Evolutionary conservation across 2,888 invertebrate genomes (phyloP).

Genomic region (Parnassius orleans): DNA sequence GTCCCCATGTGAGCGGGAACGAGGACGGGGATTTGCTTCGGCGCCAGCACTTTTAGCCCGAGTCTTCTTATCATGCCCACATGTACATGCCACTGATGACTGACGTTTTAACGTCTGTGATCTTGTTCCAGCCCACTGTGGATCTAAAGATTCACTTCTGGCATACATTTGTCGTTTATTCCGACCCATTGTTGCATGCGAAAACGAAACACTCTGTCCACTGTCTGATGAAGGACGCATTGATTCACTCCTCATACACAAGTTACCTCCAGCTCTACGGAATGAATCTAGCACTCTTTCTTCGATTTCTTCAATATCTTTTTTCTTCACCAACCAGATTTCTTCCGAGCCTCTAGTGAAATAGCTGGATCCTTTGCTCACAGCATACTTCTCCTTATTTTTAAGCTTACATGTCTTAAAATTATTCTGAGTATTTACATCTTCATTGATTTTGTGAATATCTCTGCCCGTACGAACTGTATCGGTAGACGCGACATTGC

Average conservation of each 20-base stretch:
- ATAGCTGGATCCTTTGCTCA: conserved; percentile 72
- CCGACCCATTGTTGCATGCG: conserved; percentile 61
- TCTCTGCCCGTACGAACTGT: conserved; percentile 43
- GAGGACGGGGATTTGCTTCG: conserved; percentile 49
- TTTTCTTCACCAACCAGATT: conserved; percentile 77
- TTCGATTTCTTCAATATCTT: conserved; percentile 74
- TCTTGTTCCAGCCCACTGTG: conserved; percentile 57
- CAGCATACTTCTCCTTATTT: conserved; percentile 64
- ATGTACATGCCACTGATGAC: conserved; percentile 71
- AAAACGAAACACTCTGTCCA: conserved; percentile 48
- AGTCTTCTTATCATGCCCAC: conserved; percentile 71
- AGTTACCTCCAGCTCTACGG: conserved; percentile 60
- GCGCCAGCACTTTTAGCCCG: conserved; percentile 55
- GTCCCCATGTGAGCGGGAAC: conserved; percentile 69
- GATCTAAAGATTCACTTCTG: conserved; percentile 70
- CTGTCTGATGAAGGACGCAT: conserved; percentile 57
- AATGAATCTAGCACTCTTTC: conserved; percentile 72
- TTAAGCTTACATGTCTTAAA: conserved; percentile 65
- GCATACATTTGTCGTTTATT: conserved; percentile 57
- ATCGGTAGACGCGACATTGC: conserved; percentile 68
- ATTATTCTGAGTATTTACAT: conserved; percentile 59
- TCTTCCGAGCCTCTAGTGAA: conserved; percentile 74
- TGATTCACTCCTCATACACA: conserved; percentile 52
- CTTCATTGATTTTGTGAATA: conserved; percentile 49
- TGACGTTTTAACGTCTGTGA: conserved; percentile 70